phyloP scores from a whole-genome alignment of 35 echinoderm and acorn worm species.

The Anneissia japonica region DNA sequence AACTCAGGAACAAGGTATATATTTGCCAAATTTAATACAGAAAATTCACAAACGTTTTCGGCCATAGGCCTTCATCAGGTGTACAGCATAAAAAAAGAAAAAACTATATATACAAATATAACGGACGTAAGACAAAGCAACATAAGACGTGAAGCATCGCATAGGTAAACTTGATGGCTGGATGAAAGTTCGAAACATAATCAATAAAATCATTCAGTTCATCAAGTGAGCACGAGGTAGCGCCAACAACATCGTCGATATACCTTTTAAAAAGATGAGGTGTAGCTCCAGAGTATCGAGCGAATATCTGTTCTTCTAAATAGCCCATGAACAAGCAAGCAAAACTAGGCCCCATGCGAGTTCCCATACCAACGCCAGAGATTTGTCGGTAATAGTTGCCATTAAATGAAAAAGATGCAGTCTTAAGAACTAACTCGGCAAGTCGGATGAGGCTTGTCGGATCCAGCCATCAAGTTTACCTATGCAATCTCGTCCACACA shows the following conservation, averaged over 20 bases:
- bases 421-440: too few species aligned
- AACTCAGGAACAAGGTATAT: too few species aligned
- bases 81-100: too few species aligned
- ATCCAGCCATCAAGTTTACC: too few species aligned
- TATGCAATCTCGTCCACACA: too few species aligned
- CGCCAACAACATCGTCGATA: conserved; percentile 5
- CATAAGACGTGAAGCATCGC: too few species aligned
- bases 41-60: too few species aligned
- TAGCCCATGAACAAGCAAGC: conserved; percentile 17
- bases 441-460: too few species aligned
- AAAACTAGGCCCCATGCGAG: neutral
- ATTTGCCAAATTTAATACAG: too few species aligned
- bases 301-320: conserved; percentile 6
- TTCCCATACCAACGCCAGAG: conserved; percentile 10
- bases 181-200: neutral
- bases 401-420: neutral
- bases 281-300: neutral
- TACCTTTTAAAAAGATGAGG: neutral
- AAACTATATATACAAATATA: too few species aligned
- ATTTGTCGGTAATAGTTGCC: neutral
- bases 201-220: neutral
- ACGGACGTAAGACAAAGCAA: too few species aligned
- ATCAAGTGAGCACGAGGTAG: neutral
- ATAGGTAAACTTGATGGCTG: neutral
- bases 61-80: too few species aligned